Conservation (phyloP, 2,888 invertebrate species). For the Tenthredo scrophulariae region DNA sequence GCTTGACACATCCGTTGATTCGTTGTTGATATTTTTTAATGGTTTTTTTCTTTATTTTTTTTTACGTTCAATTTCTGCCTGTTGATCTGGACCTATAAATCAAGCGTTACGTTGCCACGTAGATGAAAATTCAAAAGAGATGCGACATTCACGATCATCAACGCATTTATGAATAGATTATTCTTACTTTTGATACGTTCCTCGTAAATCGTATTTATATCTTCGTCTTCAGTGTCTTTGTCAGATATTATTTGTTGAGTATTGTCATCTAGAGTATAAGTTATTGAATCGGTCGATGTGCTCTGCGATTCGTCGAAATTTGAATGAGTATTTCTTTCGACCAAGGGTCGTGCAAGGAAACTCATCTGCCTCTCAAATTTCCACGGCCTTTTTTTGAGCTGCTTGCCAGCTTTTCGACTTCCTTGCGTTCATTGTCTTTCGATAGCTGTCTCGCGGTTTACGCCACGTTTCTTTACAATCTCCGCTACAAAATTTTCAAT, state of each 20-base stretch:
- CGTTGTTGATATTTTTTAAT: neutral
- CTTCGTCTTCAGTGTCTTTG: neutral
- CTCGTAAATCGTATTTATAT: neutral
- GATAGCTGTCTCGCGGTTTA: neutral
- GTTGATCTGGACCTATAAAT: neutral
- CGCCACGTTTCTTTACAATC: neutral
- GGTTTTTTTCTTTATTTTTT: neutral
- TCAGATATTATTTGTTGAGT: neutral
- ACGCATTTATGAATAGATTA: neutral
- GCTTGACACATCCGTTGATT: neutral
- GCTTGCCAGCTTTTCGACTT: neutral
- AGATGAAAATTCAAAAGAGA: too few species aligned
- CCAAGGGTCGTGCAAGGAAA: neutral
- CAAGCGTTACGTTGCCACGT: neutral
- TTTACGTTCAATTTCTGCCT: neutral
- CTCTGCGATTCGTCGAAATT: neutral
- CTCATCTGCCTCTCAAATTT: neutral
- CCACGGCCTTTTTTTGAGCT: neutral
- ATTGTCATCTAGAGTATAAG: neutral
- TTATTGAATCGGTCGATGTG: neutral
- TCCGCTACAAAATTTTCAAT: neutral
- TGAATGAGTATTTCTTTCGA: neutral
- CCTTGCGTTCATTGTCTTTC: neutral
- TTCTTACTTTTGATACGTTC: neutral
- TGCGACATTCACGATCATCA: too few species aligned